phyloP scores from a whole-genome alignment of 2,797 vertebrate species.

The Clangula hyemalis region DNA sequence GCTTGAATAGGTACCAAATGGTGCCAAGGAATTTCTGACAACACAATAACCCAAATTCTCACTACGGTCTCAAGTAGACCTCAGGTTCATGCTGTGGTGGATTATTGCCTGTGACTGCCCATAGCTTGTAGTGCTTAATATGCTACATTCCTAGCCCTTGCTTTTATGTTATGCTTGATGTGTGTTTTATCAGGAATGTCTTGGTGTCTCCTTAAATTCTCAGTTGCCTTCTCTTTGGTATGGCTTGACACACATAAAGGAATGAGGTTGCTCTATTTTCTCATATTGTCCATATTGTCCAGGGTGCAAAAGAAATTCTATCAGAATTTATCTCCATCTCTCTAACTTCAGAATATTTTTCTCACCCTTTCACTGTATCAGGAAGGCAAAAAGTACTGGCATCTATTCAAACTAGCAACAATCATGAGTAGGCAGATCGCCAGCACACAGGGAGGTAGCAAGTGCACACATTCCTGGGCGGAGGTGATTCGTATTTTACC shows the following conservation, averaged over 20 bases:
- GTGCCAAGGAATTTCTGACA: neutral
- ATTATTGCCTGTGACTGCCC: neutral
- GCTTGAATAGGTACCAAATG: neutral
- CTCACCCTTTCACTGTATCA: neutral
- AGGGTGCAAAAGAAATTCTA: neutral
- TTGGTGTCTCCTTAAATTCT: neutral
- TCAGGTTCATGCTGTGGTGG: neutral
- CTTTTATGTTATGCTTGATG: neutral
- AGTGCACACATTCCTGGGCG: fast-evolving
- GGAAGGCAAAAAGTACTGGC: neutral
- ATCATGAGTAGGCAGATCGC: neutral
- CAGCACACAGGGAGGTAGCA: neutral
- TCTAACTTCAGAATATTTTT: neutral
- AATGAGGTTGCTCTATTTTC: neutral
- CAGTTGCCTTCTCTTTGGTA: neutral
- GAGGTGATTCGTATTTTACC: neutral
- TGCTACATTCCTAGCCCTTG: neutral
- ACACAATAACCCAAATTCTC: neutral
- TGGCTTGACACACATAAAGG: neutral
- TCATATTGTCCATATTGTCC: neutral
- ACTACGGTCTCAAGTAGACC: neutral
- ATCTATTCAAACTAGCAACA: neutral
- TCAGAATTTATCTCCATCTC: neutral
- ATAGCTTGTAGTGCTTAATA: neutral
- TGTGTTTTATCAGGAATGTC: neutral